Conservation (phyloP, 2,888 invertebrate species). For the Cyclophora albipunctata region DNA sequence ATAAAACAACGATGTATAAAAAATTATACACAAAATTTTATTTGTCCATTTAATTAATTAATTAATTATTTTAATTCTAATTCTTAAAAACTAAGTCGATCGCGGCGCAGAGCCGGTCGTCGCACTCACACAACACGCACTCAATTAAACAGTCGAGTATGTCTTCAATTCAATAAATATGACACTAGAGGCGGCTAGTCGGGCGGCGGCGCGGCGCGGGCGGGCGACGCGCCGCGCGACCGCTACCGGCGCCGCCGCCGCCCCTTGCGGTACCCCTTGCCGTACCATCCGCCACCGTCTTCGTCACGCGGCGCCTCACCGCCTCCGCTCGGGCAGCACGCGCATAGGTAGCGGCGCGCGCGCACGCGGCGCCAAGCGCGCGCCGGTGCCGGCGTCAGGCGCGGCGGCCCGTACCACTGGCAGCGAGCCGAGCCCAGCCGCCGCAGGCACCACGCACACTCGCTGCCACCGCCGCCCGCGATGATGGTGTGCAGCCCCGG, state of each 20-base stretch:
- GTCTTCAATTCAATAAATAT: no score
- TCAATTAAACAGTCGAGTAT: no score
- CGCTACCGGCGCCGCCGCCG: slow-evolving; percentile 70
- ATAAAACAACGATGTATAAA: no score
- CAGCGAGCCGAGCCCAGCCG: slow-evolving; percentile 45
- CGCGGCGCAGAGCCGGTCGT: no score
- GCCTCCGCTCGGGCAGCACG: slow-evolving; percentile 73
- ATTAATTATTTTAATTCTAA: no score
- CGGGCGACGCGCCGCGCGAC: slow-evolving; percentile 4
- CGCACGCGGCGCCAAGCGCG: slow-evolving; percentile 47
- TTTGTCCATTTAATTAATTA: no score
- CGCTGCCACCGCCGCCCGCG: slow-evolving; percentile 28
- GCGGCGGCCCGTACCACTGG: slow-evolving; percentile 73
- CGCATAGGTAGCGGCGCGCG: slow-evolving; percentile 78
- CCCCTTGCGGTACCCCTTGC: slow-evolving; percentile 88
- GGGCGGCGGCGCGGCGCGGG: slow-evolving; percentile 1
- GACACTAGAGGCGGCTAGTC: background rate
- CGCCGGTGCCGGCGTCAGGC: slow-evolving; percentile 30
- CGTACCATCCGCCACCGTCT: slow-evolving; percentile 83
- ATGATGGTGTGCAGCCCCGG: slow-evolving; percentile 78
- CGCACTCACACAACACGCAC: no score
- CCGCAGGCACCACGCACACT: slow-evolving; percentile 50
- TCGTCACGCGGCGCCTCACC: slow-evolving; percentile 39
- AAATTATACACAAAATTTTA: no score
- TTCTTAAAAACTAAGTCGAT: no score